Evolutionary conservation across 2,888 invertebrate species (phyloP), one percentile per base, ranked within the genome.

Genomic region (Heliconius ismenius): DNA sequence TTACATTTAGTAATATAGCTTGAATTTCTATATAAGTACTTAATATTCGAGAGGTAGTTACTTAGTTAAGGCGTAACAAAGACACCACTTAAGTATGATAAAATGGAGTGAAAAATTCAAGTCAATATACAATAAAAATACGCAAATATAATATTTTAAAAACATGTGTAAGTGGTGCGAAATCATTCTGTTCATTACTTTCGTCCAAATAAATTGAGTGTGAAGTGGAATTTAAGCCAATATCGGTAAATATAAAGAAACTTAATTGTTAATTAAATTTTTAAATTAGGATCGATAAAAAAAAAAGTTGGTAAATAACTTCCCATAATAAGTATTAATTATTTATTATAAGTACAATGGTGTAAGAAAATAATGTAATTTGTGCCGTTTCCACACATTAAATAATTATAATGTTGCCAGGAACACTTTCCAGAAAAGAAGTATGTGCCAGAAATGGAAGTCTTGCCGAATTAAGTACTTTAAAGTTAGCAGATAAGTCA

Each of bases 1-100:
- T 13, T 39, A 67, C 2, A 13, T 39, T 39, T n/a, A 36, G 4
- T 62, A 24, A 62, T n/a, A 62, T 62, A 26, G 65, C 65, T 13
- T 65, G 39, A 67, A 39, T 39, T 67, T 67, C 1, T 13, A 39
- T 67, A 67, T 67, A 67, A 67, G 67, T 67, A 67, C 67, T 24
- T 24, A n/a, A n/a, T 24, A 43, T 67, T 67, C 39, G 24, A 67
- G 67, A 67, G 67, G 67, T 67, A 67, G 39, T 67, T 15, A 39
- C 36, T 24, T 39, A 67, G 67, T 67, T 15, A 24, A 39, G 36
- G 7, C 21, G 24, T 15, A 43, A 43, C 39, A 24, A 67, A 67
- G 13, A 67, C 49, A 49, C 39, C 7, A 67, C 3, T 67, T 24
- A 43, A 67, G 15, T 62, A 26, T 62, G 26, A 62, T 26, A 26